These are phyloP conservation scores for Leptothorax acervorum DNA, from an alignment of 2,888 invertebrate genomes.

Conservation along the genomic window DNA sequence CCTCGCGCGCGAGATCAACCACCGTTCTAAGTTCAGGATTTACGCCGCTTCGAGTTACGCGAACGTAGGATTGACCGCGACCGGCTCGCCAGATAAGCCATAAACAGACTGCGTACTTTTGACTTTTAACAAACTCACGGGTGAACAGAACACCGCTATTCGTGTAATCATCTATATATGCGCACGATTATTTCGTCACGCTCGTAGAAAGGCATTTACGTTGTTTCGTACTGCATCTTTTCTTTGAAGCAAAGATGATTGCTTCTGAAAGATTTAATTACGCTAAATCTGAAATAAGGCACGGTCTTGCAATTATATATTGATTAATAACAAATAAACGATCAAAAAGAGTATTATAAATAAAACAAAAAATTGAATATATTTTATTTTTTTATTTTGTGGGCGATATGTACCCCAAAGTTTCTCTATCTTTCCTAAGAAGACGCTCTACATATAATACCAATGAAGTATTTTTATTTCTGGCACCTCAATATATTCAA, in stretches of 20 bases:
- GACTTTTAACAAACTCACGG: neutral
- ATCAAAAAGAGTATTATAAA: neutral
- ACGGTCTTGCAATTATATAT: neutral
- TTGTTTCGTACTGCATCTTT: neutral
- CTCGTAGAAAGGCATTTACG: neutral
- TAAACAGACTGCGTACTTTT: neutral
- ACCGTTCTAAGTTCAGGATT: slow-evolving; percentile 44
- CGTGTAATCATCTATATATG: neutral
- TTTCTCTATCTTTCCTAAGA: neutral
- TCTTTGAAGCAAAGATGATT: neutral
- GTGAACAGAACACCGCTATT: neutral
- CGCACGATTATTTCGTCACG: neutral
- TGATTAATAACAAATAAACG: too few species aligned
- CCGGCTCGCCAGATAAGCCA: neutral
- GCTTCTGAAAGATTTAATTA: neutral
- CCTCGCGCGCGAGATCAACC: slow-evolving; percentile 50
- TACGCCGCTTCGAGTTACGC: slow-evolving; percentile 51
- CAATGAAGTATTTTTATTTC: slow-evolving; percentile 16
- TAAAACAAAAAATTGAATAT: neutral
- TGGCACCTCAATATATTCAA: slow-evolving; percentile 21
- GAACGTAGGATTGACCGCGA: neutral
- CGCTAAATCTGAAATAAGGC: neutral
- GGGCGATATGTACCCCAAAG: too few species aligned
- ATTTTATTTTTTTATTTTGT: neutral
- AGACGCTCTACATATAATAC: slow-evolving; percentile 1